phyloP scores from a whole-genome alignment of 1,140 invertebrate genomes.

The Orius insidiosus region DNA sequence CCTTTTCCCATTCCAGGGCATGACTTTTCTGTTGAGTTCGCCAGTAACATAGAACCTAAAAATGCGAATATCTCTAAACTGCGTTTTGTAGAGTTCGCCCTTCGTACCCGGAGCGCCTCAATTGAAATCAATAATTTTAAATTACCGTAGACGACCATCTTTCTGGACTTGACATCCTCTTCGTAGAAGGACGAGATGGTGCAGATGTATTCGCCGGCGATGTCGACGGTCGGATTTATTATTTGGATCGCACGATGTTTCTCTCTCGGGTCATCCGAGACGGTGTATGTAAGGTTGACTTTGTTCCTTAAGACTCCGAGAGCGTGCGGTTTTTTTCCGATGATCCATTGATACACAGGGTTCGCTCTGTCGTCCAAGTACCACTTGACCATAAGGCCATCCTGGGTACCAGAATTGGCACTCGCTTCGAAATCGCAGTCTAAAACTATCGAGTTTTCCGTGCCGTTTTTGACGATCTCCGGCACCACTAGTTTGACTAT shows the following conservation, averaged over 20 bases:
- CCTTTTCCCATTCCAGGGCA: too few relatives aligned
- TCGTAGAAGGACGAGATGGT: constrained; percentile 54
- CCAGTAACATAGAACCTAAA: too few relatives aligned
- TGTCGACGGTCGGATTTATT: constrained; percentile 46
- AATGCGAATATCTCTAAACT: too few relatives aligned
- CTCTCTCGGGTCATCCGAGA: constrained; percentile 41
- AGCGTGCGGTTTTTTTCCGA: constrained; percentile 21
- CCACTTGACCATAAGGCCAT: constrained; percentile 58
- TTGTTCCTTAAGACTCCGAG: too few relatives aligned
- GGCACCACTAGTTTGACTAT: constrained; percentile 52
- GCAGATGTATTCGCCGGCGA: constrained; percentile 60
- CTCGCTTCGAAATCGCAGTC: constrained; percentile 56
- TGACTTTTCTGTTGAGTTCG: too few relatives aligned
- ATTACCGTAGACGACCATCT: constrained; percentile 65
- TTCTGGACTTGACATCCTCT: constrained; percentile 42
- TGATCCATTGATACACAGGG: constrained; percentile 63
- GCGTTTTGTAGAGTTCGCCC: too few relatives aligned
- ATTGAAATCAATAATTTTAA: constrained; percentile 5
- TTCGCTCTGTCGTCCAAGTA: constrained; percentile 46
- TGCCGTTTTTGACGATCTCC: constrained; percentile 43
- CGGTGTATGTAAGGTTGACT: constrained; percentile 49
- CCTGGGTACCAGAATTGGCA: constrained; percentile 31
- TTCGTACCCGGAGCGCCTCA: too few relatives aligned
- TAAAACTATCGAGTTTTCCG: constrained; percentile 41
- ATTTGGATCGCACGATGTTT: constrained; percentile 60